Conservation (phyloP, 1,140 invertebrate species). For the Eufriesea mexicana region DNA sequence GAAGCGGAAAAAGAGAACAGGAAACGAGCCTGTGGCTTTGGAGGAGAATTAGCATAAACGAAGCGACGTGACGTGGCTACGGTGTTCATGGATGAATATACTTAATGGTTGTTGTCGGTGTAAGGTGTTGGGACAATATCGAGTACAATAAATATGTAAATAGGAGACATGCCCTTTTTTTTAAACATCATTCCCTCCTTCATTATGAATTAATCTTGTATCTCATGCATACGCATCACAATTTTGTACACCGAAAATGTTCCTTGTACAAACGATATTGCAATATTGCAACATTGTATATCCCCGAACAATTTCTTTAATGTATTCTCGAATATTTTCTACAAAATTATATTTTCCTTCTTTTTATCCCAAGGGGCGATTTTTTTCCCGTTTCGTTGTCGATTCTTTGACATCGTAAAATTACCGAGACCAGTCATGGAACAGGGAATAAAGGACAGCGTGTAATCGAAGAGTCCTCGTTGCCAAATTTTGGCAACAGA, state of each 20-base stretch:
- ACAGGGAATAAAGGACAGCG: background rate
- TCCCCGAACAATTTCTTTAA: background rate
- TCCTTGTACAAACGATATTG: background rate
- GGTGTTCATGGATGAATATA: constrained; percentile 9
- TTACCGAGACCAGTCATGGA: background rate
- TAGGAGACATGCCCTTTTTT: constrained; percentile 19
- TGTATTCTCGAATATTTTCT: background rate
- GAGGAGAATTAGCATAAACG: constrained; percentile 39
- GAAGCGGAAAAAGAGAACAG: constrained; percentile 69
- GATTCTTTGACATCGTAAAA: background rate
- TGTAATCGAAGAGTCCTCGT: constrained; percentile 4
- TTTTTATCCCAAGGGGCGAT: background rate
- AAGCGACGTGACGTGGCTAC: background rate
- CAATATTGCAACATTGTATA: background rate
- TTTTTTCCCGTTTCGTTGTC: background rate
- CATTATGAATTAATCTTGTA: background rate
- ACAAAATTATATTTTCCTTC: background rate
- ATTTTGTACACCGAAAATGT: background rate
- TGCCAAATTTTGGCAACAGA: constrained; percentile 11
- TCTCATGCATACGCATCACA: background rate
- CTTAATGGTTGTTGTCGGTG: constrained; percentile 26
- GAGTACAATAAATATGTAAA: constrained; percentile 56
- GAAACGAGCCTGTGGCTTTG: background rate
- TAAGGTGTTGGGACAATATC: constrained; percentile 66
- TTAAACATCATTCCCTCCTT: background rate